Conservation (phyloP, 2,797 vertebrate genomes). For the Apogon hyalosoma region DNA sequence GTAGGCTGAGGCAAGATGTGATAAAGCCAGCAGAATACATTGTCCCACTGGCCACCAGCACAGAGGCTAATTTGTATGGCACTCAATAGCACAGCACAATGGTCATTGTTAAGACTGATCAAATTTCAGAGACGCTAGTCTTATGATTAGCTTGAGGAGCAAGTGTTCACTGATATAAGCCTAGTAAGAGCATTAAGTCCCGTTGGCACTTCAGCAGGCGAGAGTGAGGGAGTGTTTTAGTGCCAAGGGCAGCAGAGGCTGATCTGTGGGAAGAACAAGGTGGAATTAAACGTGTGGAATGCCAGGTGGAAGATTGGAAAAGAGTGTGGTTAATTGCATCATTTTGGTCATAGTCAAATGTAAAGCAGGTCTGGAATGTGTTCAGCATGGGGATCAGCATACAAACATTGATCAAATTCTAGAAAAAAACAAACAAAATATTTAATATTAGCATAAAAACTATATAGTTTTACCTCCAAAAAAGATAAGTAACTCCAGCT, state of each 20-base stretch:
- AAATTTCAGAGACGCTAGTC: constrained; percentile 39
- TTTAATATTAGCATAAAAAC: no score
- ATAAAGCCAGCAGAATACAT: constrained; percentile 73
- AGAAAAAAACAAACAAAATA: no score
- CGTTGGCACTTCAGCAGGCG: constrained; percentile 25
- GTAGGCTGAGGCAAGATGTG: constrained; percentile 59
- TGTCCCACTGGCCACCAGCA: constrained; percentile 62
- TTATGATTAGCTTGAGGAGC: constrained; percentile 60
- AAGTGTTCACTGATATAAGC: constrained; percentile 33
- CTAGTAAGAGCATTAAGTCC: constrained; percentile 35
- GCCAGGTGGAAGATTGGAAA: neutral
- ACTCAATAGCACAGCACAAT: constrained; percentile 59
- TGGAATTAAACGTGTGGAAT: constrained; percentile 14
- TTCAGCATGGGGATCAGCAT: no score
- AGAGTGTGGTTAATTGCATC: constrained; percentile 24
- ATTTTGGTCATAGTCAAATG: neutral
- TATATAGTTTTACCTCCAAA: no score
- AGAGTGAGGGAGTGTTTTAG: constrained; percentile 14
- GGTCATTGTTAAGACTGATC: constrained; percentile 66
- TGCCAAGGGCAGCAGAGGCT: constrained; percentile 6
- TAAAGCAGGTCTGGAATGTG: no score
- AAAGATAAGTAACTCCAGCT: no score
- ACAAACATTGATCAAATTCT: no score
- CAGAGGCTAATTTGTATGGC: constrained; percentile 67
- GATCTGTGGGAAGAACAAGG: constrained; percentile 5